A percentile compares a stretch with the other conserved stretches of the same genome.
These are phyloP conservation scores for Trematomus loennbergii DNA, from an alignment of 2,113 vertebrate genomes.

Conservation along the genomic window DNA sequence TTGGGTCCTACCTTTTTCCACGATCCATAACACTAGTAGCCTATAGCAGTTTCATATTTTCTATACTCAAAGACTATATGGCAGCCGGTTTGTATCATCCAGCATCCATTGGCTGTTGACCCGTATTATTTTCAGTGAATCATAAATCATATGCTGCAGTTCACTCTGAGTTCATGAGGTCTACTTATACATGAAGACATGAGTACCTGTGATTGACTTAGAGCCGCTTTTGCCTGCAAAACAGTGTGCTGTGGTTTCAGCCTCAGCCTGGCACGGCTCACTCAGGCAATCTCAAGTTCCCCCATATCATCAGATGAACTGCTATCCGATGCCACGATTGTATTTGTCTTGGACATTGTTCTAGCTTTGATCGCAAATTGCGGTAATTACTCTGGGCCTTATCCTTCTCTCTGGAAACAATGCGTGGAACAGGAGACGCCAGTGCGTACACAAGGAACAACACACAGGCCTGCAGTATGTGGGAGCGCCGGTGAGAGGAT, in stretches of 20 bases:
- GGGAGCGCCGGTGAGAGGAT: conserved; percentile 47
- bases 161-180: conserved; percentile 65
- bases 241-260: conserved; percentile 67
- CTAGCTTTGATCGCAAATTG: conserved; percentile 83
- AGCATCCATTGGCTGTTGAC: conserved; percentile 33
- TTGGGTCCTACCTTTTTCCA: too few species aligned
- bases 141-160: conserved; percentile 46
- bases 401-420: conserved; percentile 79
- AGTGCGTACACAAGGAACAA: conserved; percentile 45
- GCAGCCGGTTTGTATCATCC: conserved; percentile 25
- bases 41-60: background rate
- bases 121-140: conserved; percentile 41
- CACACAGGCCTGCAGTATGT: conserved; percentile 54
- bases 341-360: conserved; percentile 84
- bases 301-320: conserved; percentile 70
- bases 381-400: conserved; percentile 78
- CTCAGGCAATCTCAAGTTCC: conserved; percentile 73
- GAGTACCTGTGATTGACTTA: conserved; percentile 67
- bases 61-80: background rate
- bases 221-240: conserved; percentile 58
- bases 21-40: too few species aligned
- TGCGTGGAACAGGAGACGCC: conserved; percentile 78
- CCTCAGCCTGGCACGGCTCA: conserved; percentile 66
- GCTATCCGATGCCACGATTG: conserved; percentile 76
- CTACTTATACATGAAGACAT: conserved; percentile 37